Evolutionary conservation across 2,113 vertebrate genomes (phyloP), one percentile per base, ranked within the genome.

Genomic region (Xiphorhynchus elegans): DNA sequence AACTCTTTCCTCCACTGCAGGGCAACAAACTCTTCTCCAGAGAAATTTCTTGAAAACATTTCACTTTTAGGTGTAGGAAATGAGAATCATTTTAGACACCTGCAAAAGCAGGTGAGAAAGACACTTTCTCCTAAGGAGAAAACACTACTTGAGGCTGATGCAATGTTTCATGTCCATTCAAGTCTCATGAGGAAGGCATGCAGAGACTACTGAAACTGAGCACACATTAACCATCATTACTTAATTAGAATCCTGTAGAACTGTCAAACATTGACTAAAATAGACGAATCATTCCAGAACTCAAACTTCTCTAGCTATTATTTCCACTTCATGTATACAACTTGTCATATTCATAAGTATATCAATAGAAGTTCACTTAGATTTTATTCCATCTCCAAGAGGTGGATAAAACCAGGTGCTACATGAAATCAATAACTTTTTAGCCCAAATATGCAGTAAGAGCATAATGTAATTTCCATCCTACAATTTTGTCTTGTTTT

Each of bases 131-230:
- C 40, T 26, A 33, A 69, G 42, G 5, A 96, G 87, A 87, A 87
- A 84, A 25, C 28, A 58, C 25, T n/a, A 8, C 39, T 31, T 50
- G 59, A 83, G 46, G 50, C 84, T 96, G 91, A 91, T 13, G 91
- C 46, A 91, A 88, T 0, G 0, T n/a, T 94, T 93, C 87, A 59
- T 70, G 94, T 80, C 93, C 59, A 15, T 88, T 96, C 93, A 88
- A 77, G 91, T 64, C 79, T 95, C 64, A 95, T 17, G 67, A 59
- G 75, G 93, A 95, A 96, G 84, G 89, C 93, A 96, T 28, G 91
- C 93, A 91, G 84, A 92, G 24, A 62, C 35, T 50, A 66, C 5
- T 84, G 89, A 85, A 90, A 91, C 18, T 1, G 3, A 91, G 59
- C 42, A 77, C 26, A 26, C n/a, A 77, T 72, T 83, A 80, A 73